Conservation (phyloP, 2,888 invertebrate genomes). For the Scotopteryx bipunctaria region DNA sequence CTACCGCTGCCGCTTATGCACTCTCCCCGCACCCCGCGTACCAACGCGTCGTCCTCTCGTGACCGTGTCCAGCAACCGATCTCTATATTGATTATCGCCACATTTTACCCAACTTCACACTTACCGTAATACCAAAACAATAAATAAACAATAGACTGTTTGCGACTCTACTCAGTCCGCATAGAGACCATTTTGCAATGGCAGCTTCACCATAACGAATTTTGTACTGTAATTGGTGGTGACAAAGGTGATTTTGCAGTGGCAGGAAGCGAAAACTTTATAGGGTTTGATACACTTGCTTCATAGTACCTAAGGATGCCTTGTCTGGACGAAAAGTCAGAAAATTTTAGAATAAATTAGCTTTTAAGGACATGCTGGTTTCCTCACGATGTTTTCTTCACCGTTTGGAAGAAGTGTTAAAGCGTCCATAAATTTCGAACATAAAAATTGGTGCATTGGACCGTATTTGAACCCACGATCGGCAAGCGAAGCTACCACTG, state of each 20-base stretch:
- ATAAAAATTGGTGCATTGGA: too few relatives aligned
- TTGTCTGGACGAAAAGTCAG: too few relatives aligned
- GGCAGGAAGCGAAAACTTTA: neutral
- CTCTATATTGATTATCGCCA: constrained; percentile 80
- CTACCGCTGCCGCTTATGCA: constrained; percentile 43
- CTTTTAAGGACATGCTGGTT: too few relatives aligned
- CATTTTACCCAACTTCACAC: constrained; percentile 54
- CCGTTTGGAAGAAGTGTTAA: too few relatives aligned
- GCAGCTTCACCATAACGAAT: neutral
- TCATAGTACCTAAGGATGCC: too few relatives aligned
- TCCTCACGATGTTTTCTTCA: too few relatives aligned
- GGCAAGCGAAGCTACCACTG: too few relatives aligned
- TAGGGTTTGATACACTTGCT: neutral
- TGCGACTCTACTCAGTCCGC: neutral
- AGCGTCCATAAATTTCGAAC: too few relatives aligned
- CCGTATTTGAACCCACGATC: too few relatives aligned
- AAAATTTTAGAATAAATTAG: too few relatives aligned
- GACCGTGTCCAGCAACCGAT: constrained; percentile 75
- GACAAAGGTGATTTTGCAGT: neutral
- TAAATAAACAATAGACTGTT: constrained; percentile 39
- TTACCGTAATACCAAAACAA: constrained; percentile 57
- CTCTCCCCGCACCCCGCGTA: constrained; percentile 54
- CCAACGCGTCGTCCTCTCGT: constrained; percentile 71
- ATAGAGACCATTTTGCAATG: constrained; percentile 11
- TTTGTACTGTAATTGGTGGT: neutral